Conservation (phyloP, 2,888 invertebrate genomes). For the Tetanocera ferruginea region DNA sequence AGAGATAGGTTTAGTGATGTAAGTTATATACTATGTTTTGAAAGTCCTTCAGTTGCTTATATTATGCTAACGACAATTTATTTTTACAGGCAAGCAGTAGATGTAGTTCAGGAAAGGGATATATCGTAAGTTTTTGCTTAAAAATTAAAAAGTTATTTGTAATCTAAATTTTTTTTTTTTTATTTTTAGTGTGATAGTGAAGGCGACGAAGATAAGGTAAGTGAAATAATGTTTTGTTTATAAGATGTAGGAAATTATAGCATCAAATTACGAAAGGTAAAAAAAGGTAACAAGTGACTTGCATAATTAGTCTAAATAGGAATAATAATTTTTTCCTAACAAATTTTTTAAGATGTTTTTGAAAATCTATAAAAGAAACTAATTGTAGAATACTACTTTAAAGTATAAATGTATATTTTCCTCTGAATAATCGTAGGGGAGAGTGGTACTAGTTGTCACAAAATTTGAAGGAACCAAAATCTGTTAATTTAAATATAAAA, state of each 20-base stretch:
- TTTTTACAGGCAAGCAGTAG: slow-evolving; percentile 86
- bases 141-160: not conserved
- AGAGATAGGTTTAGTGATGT: slow-evolving; percentile 86
- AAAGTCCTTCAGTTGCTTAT: slow-evolving; percentile 2
- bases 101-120: slow-evolving; percentile 94
- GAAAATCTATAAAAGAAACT: too few relatives aligned
- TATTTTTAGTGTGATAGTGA: slow-evolving; percentile 92
- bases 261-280: too few relatives aligned
- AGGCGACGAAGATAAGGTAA: slow-evolving; percentile 92
- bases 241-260: not conserved
- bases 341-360: too few relatives aligned
- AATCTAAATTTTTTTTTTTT: slow-evolving; percentile 62
- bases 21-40: slow-evolving; percentile 69
- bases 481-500: too few relatives aligned
- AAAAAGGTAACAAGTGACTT: too few relatives aligned
- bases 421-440: too few relatives aligned
- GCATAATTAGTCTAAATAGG: too few relatives aligned
- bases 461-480: too few relatives aligned
- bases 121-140: slow-evolving; percentile 85
- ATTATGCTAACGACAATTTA: not conserved
- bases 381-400: too few relatives aligned
- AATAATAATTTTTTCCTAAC: too few relatives aligned
- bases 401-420: too few relatives aligned
- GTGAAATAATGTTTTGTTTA: slow-evolving; percentile 55
- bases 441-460: too few relatives aligned